Base-by-base conservation (phyloP, 2,888 invertebrate genomes). In the Aporophyla nigra region DNA sequence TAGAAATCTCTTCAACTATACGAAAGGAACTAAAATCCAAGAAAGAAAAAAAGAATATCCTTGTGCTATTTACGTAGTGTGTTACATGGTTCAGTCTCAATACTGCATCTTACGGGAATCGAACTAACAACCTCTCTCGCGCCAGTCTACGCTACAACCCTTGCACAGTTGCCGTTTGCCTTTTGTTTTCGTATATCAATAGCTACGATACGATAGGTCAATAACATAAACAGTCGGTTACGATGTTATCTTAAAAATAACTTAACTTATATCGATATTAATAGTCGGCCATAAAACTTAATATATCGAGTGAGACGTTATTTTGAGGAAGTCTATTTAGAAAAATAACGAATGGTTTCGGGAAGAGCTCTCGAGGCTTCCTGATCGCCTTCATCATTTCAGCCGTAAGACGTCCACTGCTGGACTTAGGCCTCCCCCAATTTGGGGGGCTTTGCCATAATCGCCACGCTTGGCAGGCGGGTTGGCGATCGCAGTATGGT, bases 251-350 rank as follows among this genome's bases (percentile, higher is more conserved):
- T 76, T 72, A 70, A 51, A 74, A 76, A 72, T 74, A 65, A 72
- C 43, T 61, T 67, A 70, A 71, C 49, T 54, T 59, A 51, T 58
- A 74, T 67, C 53, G n/a, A 5, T 79, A 67, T 82, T 74, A 76
- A 82, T 76, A 82, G 74, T 49, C 21, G 69, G 67, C 27, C 67
- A 69, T 84, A 84, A 84, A 81, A 62, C 51, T 69, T 61, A 71
- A 84, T 84, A 72, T 79, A 84, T 84, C 53, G 78, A 72, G 33
- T 68, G 40, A 73, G 72, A 77, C 40, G 40, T 76, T 76, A 63
- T 76, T 77, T 69, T 51, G 43, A 69, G 78, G 71, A 74, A 76
- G 75, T 63, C 33, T 76, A 75, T 76, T 81, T 76, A 84, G 59
- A 75, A 78, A 81, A 70, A 75, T 75, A 80, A 81, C 14, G 27